Evolutionary conservation across 2,888 invertebrate species (phyloP).

Genomic region (Fragum sueziense): DNA sequence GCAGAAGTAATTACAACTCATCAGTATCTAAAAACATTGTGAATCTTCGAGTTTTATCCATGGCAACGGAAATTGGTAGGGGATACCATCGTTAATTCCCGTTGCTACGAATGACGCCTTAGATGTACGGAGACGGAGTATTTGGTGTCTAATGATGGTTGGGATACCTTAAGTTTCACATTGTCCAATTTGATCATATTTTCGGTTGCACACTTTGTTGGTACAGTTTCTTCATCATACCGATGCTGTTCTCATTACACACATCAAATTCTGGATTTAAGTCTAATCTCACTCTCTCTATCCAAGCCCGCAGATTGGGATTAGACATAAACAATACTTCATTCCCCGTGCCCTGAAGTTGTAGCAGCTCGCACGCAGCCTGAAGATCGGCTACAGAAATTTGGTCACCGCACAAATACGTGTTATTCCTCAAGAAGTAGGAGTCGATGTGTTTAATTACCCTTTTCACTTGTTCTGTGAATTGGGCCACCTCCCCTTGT

Average conservation of each 20-base stretch:
- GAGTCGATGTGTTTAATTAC: conserved; percentile 63
- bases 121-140: no score
- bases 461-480: conserved; percentile 29
- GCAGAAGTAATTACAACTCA: no score
- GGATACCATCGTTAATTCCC: no score
- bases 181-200: no score
- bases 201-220: conserved; percentile 17
- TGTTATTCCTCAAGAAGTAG: conserved; percentile 69
- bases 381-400: conserved; percentile 78
- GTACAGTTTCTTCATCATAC: conserved; percentile 32
- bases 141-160: no score
- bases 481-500: conserved; percentile 41
- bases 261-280: conserved; percentile 67
- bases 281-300: conserved; percentile 68
- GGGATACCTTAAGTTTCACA: no score
- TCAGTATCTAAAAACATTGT: no score
- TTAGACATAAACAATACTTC: conserved; percentile 69
- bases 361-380: conserved; percentile 77
- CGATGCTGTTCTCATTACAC: conserved; percentile 30
- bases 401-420: conserved; percentile 70
- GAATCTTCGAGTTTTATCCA: no score
- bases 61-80: no score
- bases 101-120: no score
- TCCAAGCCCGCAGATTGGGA: conserved; percentile 71
- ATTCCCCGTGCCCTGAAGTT: conserved; percentile 70